Conservation (phyloP, 53 echinoderm and acorn worm species). For the Hippasteria phrygiana region DNA sequence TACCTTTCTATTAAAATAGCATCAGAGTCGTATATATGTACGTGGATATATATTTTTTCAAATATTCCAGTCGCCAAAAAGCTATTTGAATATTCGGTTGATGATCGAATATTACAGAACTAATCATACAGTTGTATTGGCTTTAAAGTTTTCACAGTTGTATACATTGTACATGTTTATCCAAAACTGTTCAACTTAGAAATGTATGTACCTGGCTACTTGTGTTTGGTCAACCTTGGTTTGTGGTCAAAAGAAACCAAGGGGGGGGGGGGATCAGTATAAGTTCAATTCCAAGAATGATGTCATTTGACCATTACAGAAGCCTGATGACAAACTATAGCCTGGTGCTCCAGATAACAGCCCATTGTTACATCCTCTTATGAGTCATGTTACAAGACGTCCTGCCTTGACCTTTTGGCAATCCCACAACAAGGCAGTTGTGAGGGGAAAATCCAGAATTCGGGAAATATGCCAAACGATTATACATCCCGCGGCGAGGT, state of each 20-base stretch:
- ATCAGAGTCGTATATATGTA: no score
- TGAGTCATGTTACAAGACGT: conserved; percentile 24
- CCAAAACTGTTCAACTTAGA: no score
- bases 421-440: conserved; percentile 18
- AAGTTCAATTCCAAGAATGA: conserved; percentile 26
- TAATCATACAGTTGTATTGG: no score
- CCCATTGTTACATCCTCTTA: conserved; percentile 23
- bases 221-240: no score
- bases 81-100: no score
- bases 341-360: conserved; percentile 34
- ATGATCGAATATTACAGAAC: no score
- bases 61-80: no score
- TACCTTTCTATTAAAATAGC: no score
- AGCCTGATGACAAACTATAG: background rate
- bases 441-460: conserved; percentile 28
- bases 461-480: conserved; percentile 52
- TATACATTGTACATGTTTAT: no score
- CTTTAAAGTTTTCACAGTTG: no score
- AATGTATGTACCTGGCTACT: background rate
- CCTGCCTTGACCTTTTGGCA: conserved; percentile 22
- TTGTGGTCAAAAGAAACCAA: no score
- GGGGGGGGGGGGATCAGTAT: background rate
- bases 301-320: conserved; percentile 12
- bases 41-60: no score
- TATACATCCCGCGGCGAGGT: conserved; percentile 21